These are phyloP conservation scores for Cephus runcator DNA, from an alignment of 2,888 invertebrate genomes.

Conservation along the genomic window DNA sequence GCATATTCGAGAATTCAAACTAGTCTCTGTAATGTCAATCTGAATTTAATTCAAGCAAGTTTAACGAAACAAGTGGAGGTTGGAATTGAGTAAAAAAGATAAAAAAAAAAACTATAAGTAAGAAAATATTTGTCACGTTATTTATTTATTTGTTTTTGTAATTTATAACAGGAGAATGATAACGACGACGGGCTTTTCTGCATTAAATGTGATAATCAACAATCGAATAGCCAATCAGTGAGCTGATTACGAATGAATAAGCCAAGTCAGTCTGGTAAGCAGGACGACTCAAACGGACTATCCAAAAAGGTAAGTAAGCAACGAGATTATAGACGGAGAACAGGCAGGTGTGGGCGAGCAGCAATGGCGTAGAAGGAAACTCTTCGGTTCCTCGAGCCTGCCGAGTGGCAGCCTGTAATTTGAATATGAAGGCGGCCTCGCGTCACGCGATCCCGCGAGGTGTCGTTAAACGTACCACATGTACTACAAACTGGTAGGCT, in stretches of 20 bases:
- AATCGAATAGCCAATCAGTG: background rate
- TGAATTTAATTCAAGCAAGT: background rate
- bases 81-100: background rate
- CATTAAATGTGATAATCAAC: background rate
- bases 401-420: conserved; percentile 13
- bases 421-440: conserved; percentile 12
- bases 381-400: background rate
- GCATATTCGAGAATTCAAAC: background rate
- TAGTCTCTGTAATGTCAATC: background rate
- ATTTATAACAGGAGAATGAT: too few species aligned
- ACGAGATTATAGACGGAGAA: background rate
- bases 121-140: background rate
- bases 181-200: background rate
- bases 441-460: conserved; percentile 16
- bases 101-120: background rate
- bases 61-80: background rate
- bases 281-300: background rate
- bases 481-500: background rate
- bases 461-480: conserved; percentile 3
- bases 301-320: background rate
- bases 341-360: conserved; percentile 16
- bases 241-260: background rate
- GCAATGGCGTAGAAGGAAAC: conserved; percentile 1
- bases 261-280: background rate
- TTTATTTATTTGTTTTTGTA: too few species aligned